Conservation (phyloP, 1,140 invertebrate species). For the Mycetomoellerius zeteki region DNA sequence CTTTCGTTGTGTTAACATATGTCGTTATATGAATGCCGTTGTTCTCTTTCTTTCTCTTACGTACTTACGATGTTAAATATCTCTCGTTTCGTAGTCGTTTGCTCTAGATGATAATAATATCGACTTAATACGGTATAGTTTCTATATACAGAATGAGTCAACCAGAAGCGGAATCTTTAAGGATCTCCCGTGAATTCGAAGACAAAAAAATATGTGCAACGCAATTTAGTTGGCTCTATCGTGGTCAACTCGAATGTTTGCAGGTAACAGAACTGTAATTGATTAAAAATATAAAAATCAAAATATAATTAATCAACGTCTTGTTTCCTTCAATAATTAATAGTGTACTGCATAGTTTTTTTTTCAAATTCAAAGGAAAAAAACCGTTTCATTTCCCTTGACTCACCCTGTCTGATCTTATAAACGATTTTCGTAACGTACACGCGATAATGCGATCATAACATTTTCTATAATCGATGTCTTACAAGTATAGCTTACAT, state of each 20-base stretch:
- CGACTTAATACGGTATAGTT: not conserved
- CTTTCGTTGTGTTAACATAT: conserved; percentile 53
- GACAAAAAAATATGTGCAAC: not conserved
- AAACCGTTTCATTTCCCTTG: not conserved
- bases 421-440: conserved; percentile 25
- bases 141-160: not conserved
- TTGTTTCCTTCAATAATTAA: not conserved
- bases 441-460: not conserved
- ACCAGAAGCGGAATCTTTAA: not conserved
- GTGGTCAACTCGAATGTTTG: not conserved
- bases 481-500: conserved; percentile 40
- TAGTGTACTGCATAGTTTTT: not conserved
- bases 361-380: not conserved
- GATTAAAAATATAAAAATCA: not conserved
- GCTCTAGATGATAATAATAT: conserved; percentile 33
- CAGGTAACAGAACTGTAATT: not conserved
- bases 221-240: not conserved
- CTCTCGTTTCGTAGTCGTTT: conserved; percentile 5
- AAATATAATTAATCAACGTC: not conserved
- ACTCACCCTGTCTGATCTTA: conserved; percentile 4
- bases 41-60: not conserved
- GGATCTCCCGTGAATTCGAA: not conserved
- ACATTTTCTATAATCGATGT: conserved; percentile 23
- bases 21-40: conserved; percentile 21
- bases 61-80: not conserved